Percentiles rank a stretch among this genome's conserved stretches.
These are phyloP conservation scores for Poeciliopsis prolifica DNA, from an alignment of 2,113 vertebrate genomes.

Conservation along the genomic window DNA sequence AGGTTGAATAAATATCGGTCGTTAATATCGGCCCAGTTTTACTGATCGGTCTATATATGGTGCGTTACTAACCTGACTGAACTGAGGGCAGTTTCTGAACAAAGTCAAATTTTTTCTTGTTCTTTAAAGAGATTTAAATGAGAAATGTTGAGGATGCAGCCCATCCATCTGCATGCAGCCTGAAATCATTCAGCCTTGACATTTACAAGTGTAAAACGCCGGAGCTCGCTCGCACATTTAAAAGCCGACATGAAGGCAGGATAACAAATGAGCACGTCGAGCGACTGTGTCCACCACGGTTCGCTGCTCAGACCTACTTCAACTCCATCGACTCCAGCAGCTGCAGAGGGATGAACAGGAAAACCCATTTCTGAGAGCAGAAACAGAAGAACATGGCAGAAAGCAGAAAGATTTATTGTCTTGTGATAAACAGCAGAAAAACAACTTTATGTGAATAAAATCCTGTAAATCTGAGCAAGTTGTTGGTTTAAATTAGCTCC, in stretches of 20 bases:
- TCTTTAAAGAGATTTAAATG: neutral
- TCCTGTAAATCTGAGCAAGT: neutral
- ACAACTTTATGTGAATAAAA: neutral
- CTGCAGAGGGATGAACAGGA: neutral
- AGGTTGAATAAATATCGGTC: no score
- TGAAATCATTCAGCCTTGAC: conserved; percentile 38
- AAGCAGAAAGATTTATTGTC: neutral
- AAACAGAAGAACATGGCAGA: neutral
- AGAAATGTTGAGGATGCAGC: neutral
- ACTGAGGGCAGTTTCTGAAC: no score
- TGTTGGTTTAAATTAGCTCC: neutral
- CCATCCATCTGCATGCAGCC: conserved; percentile 9
- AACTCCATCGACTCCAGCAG: neutral
- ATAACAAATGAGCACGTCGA: conserved; percentile 45
- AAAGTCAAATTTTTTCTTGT: neutral
- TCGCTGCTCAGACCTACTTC: conserved; percentile 37
- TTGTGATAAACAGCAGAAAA: neutral
- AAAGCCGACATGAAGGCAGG: conserved; percentile 22
- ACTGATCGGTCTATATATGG: no score
- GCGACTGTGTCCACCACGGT: conserved; percentile 37
- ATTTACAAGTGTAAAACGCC: conserved; percentile 39
- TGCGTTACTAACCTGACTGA: no score
- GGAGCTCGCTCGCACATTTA: neutral
- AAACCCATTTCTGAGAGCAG: neutral
- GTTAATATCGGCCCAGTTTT: no score